Evolutionary conservation across 64 coral and sea anemone genomes (phyloP), one percentile per base, ranked within the genome.

Genomic region (Pachyseris speciosa): DNA sequence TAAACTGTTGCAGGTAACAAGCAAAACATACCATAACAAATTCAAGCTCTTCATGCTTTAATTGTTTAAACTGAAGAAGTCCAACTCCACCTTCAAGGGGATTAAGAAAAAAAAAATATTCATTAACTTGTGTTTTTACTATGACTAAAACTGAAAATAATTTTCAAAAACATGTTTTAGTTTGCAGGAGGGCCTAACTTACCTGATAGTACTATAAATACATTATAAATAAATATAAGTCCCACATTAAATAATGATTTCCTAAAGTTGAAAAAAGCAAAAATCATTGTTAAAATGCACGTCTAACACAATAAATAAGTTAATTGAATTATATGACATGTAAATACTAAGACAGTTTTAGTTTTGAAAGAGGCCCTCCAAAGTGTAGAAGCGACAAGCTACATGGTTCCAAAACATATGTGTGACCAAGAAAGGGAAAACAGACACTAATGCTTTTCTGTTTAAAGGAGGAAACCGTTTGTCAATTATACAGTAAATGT

Each of bases 181-280:
- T n/a, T n/a, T n/a, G n/a, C 20, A 61, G 31, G 45, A 7, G n/a
- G 0, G 41, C 36, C 44, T 0, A 38, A 34, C 77, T 65, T 84
- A 96, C 94, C 94, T 79, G 94, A 96, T 26, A 96, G 80, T 22
- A 96, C 94, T 89, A 96, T 53, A 73, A 96, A 96, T 17, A 96
- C 94, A 85, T 96, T 96, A 63, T 96, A 96, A 64, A 89, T 71
- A 77, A 96, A 96, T 45, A 96, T 28, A 47, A 96, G 69, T 30
- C 94, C 94, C 41, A 93, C 32, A 34, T 96, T 92, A 40, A 96
- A 88, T 38, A 96, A 32, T 67, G 94, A 96, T 68, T 96, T 88
- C 94, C 94, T 96, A 41, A 34, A 24, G 34, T 4, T 9, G 25
- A 74, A 69, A 96, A 76, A 77, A 36, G 6, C n/a, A 42, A 32